phyloP scores from a whole-genome alignment of 2,888 invertebrate genomes.

The Meiosimyza decipiens region DNA sequence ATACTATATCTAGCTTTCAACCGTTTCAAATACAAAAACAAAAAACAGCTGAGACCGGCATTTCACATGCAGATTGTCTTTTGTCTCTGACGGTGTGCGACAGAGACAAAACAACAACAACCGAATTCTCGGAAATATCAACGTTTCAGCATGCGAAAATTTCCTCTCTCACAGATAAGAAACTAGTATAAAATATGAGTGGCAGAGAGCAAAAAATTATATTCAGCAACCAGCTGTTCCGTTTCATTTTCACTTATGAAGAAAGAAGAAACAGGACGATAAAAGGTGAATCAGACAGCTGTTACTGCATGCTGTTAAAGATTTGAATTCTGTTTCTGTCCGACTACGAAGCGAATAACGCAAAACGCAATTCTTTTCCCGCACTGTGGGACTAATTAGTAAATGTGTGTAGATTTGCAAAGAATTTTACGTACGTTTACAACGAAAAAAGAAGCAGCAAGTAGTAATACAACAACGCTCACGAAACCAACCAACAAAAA shows the following conservation, averaged over 20 bases:
- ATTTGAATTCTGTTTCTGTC: constrained; percentile 45
- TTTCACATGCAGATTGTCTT: background rate
- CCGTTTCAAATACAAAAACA: constrained; percentile 23
- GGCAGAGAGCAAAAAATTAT: constrained; percentile 5
- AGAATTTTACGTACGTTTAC: constrained; percentile 10
- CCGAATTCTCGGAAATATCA: constrained; percentile 14
- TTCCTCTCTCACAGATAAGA: no score
- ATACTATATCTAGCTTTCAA: no score
- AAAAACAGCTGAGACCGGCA: constrained; percentile 32
- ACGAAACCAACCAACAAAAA: constrained; percentile 19
- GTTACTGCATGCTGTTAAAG: constrained; percentile 12
- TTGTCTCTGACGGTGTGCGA: no score
- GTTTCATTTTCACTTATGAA: constrained; percentile 9
- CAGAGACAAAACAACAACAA: constrained; percentile 33
- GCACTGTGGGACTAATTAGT: constrained; percentile 12
- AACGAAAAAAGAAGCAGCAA: constrained; percentile 1
- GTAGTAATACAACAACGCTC: constrained; percentile 18
- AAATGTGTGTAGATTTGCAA: background rate
- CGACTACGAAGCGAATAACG: constrained; percentile 40
- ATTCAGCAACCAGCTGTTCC: constrained; percentile 31
- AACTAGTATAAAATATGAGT: background rate
- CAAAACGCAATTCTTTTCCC: constrained; percentile 10
- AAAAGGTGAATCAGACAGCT: constrained; percentile 22
- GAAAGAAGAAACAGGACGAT: background rate
- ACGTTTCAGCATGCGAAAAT: constrained; percentile 6